Evolutionary conservation across 2,797 vertebrate species (phyloP), one percentile per base, ranked within the genome.

Genomic region (Sus cebifrons): DNA sequence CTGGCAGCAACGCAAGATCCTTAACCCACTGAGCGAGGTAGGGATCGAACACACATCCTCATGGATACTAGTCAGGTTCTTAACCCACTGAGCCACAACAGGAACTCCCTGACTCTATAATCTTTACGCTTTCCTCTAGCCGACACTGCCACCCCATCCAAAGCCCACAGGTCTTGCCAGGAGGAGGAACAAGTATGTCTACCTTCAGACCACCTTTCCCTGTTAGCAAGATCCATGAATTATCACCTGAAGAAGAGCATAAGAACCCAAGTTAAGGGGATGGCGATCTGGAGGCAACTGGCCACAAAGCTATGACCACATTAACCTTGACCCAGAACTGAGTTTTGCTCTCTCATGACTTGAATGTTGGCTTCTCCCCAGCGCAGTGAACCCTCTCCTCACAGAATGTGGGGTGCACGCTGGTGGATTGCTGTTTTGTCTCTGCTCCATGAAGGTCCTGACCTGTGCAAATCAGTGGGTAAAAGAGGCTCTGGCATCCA

Each of bases 81-180:
- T 49, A 49, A 49, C 44, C 44, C 44, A 5, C 44, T 49, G 44
- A 49, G 44, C 44, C 44, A 49, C 44, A 49, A 49, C 44, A 10
- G 44, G 9, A 49, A 49, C 44, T 49, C 44, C 9, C 44, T 49
- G 65, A 89, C 70, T 89, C 13, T 40, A 44, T 90, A 92, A 64
- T 23, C 58, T 49, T 44, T 32, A 32, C 21, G 75, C 87, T 88
- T 84, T 44, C n/a, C 36, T 89, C 74, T 74, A 60, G 20, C 10
- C 36, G 0, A 3, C 11, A 0, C 6, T 23, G 40, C 29, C 65
- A 49, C 70, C n/a, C 3, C 1, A 32, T 36, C 54, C 74, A 60
- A 95, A 95, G 84, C 14, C 60, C 25, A 36, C 4, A 44, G 91
- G 73, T 74, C 44, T 92, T 62, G 25, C 36, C 56, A 85, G n/a